Base-by-base conservation (phyloP, 2,888 invertebrate species). In the Monochamus alternatus region DNA sequence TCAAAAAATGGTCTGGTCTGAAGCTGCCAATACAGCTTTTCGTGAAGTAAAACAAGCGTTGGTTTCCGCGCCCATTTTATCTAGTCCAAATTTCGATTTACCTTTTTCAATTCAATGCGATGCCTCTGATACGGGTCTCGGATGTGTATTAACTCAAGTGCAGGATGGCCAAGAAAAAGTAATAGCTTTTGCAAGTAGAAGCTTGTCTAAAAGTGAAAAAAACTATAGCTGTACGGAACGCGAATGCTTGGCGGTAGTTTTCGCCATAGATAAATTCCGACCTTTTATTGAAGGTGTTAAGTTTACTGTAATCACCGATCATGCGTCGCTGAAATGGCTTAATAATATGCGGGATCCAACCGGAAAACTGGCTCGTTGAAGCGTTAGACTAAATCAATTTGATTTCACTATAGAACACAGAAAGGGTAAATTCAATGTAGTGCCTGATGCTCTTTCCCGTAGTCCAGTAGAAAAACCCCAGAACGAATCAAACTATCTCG, bases 101-200 rank as follows among this genome's bases (percentile, higher is more conserved):
- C 79, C 79, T 0, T 84, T 84, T 74, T 51, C 66, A 1, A 59
- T 84, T 1, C 69, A 77, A 58, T 76, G 73, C 38, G 85, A 87
- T 75, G 86, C 86, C 10, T 78, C 78, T 7, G 67, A 75, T 44
- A 63, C 59, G 1, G 86, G 81, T 3, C 5, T 87, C 12, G 85
- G 84, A 0, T 83, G 79, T 7, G 81, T 87, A 2, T 70, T 82
- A 9, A 71, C 75, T 8, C 80, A 82, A 65, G 47, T 32, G 12
- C 38, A 64, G 5, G 68, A 73, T 9, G 79, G 71, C 14, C 73
- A 73, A 30, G 78, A 81, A 65, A 63, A 38, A 22, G 76, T 73
- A 3, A 75, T 75, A 22, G 59, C 67, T 9, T 76, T 68, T 64
- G 67, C 81, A 4, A 43, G 78, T 10, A 70, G 73, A 47, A 73